phyloP scores from a whole-genome alignment of 2,113 vertebrate species.

The Plecturocebus donacophilus region DNA sequence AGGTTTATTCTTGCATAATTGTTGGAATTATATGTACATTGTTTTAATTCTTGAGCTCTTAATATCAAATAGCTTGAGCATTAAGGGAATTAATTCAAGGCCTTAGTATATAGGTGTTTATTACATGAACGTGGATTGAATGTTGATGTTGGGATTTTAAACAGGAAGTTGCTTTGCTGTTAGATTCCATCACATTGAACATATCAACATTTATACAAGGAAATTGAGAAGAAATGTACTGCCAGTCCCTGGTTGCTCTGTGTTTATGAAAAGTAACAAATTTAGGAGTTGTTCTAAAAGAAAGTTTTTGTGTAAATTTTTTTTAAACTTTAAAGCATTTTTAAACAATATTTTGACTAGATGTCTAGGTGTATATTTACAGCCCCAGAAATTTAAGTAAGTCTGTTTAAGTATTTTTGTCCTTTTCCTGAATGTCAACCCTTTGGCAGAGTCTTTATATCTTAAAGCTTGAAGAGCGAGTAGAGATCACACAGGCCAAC shows the following conservation, averaged over 20 bases:
- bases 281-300: background rate
- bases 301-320: background rate
- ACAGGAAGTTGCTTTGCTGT: background rate
- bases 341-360: background rate
- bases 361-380: background rate
- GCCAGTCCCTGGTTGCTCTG: background rate
- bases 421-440: background rate
- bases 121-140: background rate
- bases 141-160: constrained; percentile 8
- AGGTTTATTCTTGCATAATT: background rate
- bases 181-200: background rate
- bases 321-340: background rate
- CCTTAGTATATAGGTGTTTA: background rate
- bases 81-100: background rate
- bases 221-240: background rate
- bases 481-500: background rate
- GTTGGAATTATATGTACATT: background rate
- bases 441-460: background rate
- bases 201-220: background rate
- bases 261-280: background rate
- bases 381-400: background rate
- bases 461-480: background rate
- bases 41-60: constrained; percentile 36
- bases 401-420: background rate
- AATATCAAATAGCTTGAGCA: background rate